Conservation (phyloP, 2,113 vertebrate genomes). For the Nesogale talazaci region DNA sequence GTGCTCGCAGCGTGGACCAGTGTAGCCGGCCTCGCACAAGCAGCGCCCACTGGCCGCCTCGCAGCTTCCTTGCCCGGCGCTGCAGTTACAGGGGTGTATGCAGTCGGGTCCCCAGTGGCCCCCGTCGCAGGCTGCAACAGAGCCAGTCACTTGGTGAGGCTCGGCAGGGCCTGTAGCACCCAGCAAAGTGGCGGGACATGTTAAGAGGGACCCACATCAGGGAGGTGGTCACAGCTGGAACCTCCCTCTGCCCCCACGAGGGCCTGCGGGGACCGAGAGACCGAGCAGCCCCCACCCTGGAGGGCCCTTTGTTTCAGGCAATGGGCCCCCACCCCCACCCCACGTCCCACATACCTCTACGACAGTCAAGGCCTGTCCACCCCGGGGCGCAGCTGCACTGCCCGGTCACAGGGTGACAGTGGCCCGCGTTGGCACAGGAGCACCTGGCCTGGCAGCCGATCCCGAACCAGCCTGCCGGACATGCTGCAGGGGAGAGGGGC, state of each 20-base stretch:
- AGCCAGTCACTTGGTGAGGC: fast-evolving
- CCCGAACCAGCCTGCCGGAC: conserved; percentile 91
- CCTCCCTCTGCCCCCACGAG: no score
- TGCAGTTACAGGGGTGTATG: conserved; percentile 89
- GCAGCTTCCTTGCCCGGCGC: conserved; percentile 89
- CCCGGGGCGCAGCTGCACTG: conserved; percentile 91
- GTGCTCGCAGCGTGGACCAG: conserved; percentile 87
- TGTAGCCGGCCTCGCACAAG: conserved; percentile 91
- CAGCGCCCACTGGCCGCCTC: conserved; percentile 89
- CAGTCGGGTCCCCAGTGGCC: conserved; percentile 93
- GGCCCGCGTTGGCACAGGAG: conserved; percentile 91
- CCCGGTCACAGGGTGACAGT: conserved; percentile 90
- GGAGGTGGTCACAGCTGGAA: not conserved
- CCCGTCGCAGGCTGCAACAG: conserved; percentile 89
- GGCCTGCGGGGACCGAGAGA: no score
- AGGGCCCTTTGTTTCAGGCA: fast-evolving
- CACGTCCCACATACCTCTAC: conserved; percentile 85
- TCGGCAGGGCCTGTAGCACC: not conserved
- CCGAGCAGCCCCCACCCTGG: no score
- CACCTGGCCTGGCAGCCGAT: conserved; percentile 90
- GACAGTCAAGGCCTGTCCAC: conserved; percentile 92
- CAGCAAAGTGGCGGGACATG: not conserved
- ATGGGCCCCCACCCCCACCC: not conserved
- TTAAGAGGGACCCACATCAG: not conserved
- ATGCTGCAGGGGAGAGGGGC: conserved; percentile 82